Evolutionary conservation across 2,888 invertebrate genomes (phyloP).

Genomic region (Eupithecia tripunctaria): DNA sequence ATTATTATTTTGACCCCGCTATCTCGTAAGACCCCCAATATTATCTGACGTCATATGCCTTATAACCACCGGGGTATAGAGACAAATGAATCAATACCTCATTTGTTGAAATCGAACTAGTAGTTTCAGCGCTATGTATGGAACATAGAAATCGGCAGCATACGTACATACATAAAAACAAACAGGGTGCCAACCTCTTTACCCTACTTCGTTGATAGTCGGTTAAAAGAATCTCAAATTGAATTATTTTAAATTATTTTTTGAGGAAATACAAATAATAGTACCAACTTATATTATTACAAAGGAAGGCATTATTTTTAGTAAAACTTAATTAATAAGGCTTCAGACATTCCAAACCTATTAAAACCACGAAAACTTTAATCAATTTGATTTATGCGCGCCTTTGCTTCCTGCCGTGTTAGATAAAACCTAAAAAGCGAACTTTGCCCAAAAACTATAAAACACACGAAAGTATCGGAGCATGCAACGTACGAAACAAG

Average conservation of each 20-base stretch:
- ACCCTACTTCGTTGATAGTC: too few relatives aligned
- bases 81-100: too few relatives aligned
- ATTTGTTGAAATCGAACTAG: too few relatives aligned
- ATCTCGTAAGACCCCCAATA: too few relatives aligned
- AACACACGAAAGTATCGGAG: conserved; percentile 44
- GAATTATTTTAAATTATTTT: not conserved
- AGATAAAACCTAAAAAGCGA: conserved; percentile 38
- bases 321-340: conserved; percentile 26
- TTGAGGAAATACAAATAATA: not conserved
- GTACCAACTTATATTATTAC: not conserved
- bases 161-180: too few relatives aligned
- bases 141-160: too few relatives aligned
- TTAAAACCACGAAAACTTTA: conserved; percentile 35
- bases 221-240: not conserved
- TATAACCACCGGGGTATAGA: too few relatives aligned
- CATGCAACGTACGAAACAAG: conserved; percentile 49
- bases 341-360: conserved; percentile 19
- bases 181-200: too few relatives aligned
- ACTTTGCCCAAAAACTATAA: conserved; percentile 40
- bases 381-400: conserved; percentile 37
- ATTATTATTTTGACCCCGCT: too few relatives aligned
- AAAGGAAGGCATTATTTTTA: not conserved
- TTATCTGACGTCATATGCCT: too few relatives aligned
- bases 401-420: conserved; percentile 36
- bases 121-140: too few relatives aligned